Evolutionary conservation across 2,113 vertebrate species (phyloP).

Genomic region (Drymodes brunneopygia): DNA sequence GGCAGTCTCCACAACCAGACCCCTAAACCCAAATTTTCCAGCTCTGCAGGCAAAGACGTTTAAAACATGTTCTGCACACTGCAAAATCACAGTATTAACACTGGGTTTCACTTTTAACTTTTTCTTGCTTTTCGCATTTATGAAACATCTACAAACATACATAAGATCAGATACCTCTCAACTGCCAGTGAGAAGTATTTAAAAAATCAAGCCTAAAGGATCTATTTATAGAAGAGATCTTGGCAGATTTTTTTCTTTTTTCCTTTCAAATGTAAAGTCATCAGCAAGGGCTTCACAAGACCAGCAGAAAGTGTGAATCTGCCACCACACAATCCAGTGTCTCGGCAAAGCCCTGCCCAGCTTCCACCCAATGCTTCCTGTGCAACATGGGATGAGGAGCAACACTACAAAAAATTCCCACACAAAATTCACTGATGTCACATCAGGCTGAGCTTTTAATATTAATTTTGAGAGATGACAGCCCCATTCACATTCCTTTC

Average conservation of each 20-base stretch:
- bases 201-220: neutral
- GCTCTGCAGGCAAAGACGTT: neutral
- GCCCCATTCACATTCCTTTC: neutral
- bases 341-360: neutral
- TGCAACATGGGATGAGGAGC: neutral
- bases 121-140: neutral
- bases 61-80: neutral
- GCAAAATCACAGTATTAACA: neutral
- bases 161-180: neutral
- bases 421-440: neutral
- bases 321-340: neutral
- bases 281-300: neutral
- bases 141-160: neutral
- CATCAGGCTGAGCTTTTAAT: neutral
- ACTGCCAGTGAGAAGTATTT: neutral
- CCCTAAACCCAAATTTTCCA: neutral
- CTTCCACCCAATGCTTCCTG: neutral
- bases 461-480: neutral
- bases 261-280: neutral
- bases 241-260: neutral
- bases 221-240: neutral
- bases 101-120: neutral
- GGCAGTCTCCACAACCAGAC: neutral
- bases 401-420: neutral
- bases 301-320: neutral